Evolutionary conservation across 1,140 invertebrate species (phyloP), one percentile per base, ranked within the genome.

Genomic region (Gonatopus flavifemur): DNA sequence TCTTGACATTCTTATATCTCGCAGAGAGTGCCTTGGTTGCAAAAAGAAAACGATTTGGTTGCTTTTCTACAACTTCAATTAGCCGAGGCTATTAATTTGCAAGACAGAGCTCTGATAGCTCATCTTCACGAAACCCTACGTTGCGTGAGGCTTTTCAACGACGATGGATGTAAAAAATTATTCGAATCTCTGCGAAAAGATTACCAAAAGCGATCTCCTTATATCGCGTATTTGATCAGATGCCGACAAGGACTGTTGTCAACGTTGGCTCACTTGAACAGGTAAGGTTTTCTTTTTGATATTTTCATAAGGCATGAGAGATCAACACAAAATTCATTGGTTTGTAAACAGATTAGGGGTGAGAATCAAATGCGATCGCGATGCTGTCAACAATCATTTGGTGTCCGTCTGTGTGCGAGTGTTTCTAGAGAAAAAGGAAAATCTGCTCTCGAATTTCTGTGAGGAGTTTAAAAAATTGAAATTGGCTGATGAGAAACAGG

Each of bases 91-190:
- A 86, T 93, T 22, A 93, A 92, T 72, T 79, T 93, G 33, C 89
- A 91, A 60, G 85, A 95, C 65, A 83, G 89, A 64, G 84, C 86
- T 19, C 76, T 89, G 28, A 86, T 91, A 36, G 91, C 93, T n/a
- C 89, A 94, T 67, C 80, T 96, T 3, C 88, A 95, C 57, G 90
- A 93, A 76, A 91, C 92, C 1, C 72, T 96, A 42, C 82, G 94
- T 19, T 94, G 91, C 67, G 80, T 95, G 15, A 78, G 83, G 38
- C 74, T 87, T 19, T 86, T 94, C 59, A 88, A 92, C 63, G 78
- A 84, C 28, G 81, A 84, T 43, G 88, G 86, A 28, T 90, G 89
- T 64, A 80, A 82, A 45, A 91, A 92, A 66, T 72, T 96, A 19
- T 81, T 95, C 43, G 76, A 83, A 55, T 86, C 88, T n/a, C 72